Base-by-base conservation (phyloP, 2,113 vertebrate genomes). In the Clupea harengus region DNA sequence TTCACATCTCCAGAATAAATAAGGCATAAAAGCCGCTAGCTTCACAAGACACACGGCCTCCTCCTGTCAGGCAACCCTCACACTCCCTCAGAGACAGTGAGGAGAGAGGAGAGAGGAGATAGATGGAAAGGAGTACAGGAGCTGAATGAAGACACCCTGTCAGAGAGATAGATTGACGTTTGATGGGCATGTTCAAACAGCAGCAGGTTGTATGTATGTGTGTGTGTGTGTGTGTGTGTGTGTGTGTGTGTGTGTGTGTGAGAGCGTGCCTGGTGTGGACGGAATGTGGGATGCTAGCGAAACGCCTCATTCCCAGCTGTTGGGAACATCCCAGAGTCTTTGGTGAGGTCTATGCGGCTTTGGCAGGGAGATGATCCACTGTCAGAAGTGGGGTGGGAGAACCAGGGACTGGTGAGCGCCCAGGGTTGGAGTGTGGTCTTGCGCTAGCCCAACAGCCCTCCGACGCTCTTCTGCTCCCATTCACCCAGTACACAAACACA, bases 221-320 rank as follows among this genome's bases (percentile, higher is more conserved):
- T n/a, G 6, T 64, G 3, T 25, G 22, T 64, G 22, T 25, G 20
- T 64, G 64, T 32, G 2, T 75, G 28, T 39, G 67, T 75, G 67
- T 72, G 67, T 75, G 25, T 75, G 67, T 75, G 25, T 75, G 10
- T 75, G 67, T 75, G 67, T 75, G 11, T 75, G 11, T 78, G 25
- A 6, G 15, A 78, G 32, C 28, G 4, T 39, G 72, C 72, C 32
- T 78, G 72, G 72, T 78, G 72, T 78, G 72, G 15, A 78, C 28
- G 13, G 72, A 78, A 39, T 78, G 72, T 78, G 72, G 32, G 72
- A 78, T 39, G 72, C 9, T 13, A 78, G 28, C 72, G 17, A 78
- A 39, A 39, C 11, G 28, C 72, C 32, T 78, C 72, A 39, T 78
- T 78, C 72, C 28, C 72, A 78, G 72, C 72, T 78, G 72, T 78